Conservation (phyloP, 2,113 vertebrate species). For the Vimba vimba region DNA sequence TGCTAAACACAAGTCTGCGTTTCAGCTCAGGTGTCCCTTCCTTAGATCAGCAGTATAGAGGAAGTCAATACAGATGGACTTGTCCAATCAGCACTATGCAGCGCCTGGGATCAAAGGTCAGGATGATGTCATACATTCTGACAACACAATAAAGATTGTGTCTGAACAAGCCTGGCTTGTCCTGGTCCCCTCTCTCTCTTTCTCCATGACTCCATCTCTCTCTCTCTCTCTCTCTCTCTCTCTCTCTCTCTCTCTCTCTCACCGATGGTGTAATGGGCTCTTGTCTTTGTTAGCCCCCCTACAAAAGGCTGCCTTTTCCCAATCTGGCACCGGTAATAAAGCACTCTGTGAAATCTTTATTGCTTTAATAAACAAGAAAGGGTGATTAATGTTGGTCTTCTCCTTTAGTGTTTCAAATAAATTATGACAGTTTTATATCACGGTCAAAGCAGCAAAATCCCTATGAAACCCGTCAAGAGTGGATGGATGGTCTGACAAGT, state of each 20-base stretch:
- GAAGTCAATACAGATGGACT: conserved; percentile 73
- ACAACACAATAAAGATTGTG: conserved; percentile 74
- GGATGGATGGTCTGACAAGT: conserved; percentile 65
- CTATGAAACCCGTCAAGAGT: conserved; percentile 74
- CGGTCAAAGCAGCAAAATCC: conserved; percentile 75
- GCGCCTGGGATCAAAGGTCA: conserved; percentile 69
- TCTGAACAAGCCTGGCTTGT: conserved; percentile 46
- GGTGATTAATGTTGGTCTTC: conserved; percentile 82
- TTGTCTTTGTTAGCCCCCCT: conserved; percentile 47
- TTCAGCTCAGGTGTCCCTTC: conserved; percentile 65
- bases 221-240: conserved; percentile 29
- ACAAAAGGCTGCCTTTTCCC: conserved; percentile 63
- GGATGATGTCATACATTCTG: conserved; percentile 76
- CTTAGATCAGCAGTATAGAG: conserved; percentile 73
- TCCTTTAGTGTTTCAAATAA: conserved; percentile 83
- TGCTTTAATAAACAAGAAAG: conserved; percentile 84
- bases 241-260: conserved; percentile 39
- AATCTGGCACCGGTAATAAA: conserved; percentile 78
- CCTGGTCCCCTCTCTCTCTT: conserved; percentile 18
- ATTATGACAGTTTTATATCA: conserved; percentile 81
- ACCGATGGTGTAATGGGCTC: conserved; percentile 53
- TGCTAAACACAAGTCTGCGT: conserved; percentile 38
- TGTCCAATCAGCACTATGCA: conserved; percentile 73
- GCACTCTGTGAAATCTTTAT: conserved; percentile 81
- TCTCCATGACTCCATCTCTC: conserved; percentile 12